Evolutionary conservation across 2,888 invertebrate genomes (phyloP).

Genomic region (Ophion slaviceki): DNA sequence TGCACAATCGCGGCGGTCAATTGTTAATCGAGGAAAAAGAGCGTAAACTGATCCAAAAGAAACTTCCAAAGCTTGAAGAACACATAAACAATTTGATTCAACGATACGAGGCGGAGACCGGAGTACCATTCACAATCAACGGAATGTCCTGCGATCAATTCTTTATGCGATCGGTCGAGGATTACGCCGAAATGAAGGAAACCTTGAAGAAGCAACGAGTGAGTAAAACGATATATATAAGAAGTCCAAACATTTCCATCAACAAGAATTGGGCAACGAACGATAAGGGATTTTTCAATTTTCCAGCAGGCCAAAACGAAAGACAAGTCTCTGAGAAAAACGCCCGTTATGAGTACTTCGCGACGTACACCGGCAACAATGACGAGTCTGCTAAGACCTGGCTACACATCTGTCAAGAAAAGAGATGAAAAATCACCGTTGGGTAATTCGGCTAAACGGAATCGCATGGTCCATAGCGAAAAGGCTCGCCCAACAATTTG

Average conservation of each 20-base stretch:
- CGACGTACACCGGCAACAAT: slow-evolving; percentile 73
- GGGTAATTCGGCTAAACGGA: slow-evolving; percentile 70
- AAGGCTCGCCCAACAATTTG: slow-evolving; percentile 69
- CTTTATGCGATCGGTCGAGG: slow-evolving; percentile 87
- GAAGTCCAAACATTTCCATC: not conserved
- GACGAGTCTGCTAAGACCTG: slow-evolving; percentile 72
- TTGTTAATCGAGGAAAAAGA: slow-evolving; percentile 94
- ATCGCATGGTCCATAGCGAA: slow-evolving; percentile 70
- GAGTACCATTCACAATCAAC: slow-evolving; percentile 86
- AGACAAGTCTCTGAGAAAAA: slow-evolving; percentile 79
- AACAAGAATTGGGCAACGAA: not conserved
- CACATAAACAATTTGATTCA: slow-evolving; percentile 86
- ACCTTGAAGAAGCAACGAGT: slow-evolving; percentile 79
- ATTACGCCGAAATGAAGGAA: slow-evolving; percentile 85
- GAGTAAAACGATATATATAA: slow-evolving; percentile 54
- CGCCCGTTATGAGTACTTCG: slow-evolving; percentile 76
- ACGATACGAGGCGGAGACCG: slow-evolving; percentile 85
- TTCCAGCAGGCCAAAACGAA: slow-evolving; percentile 85
- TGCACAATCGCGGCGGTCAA: slow-evolving; percentile 94
- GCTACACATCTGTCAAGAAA: slow-evolving; percentile 74
- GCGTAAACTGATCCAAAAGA: slow-evolving; percentile 89
- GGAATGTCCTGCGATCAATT: slow-evolving; percentile 87
- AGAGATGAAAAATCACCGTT: slow-evolving; percentile 73
- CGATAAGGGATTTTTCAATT: slow-evolving; percentile 31
- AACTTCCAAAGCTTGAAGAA: slow-evolving; percentile 90